Evolutionary conservation across 1,140 invertebrate species (phyloP), one percentile per base, ranked within the genome.

Genomic region (Leptinotarsa texana): DNA sequence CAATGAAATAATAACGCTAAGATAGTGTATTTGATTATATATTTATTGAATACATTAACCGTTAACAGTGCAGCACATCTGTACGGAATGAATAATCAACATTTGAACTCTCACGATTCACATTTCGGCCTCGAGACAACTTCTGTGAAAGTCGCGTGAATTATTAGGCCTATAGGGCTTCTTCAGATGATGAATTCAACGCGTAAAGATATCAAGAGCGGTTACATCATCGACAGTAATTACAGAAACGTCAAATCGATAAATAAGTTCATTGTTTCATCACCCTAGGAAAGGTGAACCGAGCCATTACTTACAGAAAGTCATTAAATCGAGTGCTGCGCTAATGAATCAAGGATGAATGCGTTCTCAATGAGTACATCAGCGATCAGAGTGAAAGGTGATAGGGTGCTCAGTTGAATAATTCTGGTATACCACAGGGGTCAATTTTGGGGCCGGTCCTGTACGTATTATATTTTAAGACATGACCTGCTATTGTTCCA

Each of bases 231-330:
- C 51, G 15, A 18, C n/a, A 18, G 15, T 57, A 57, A 57, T 57
- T 57, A 57, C 15, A 17, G 15, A 18, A 57, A 57, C 6, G 51
- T 57, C 51, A n/a, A 4, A 57, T 57, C 51, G 13, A 57, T 57
- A 57, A 57, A 57, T 57, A 57, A 57, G 51, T 57, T n/a, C 51
- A 57, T 57, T 57, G 51, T 57, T 57, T 57, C 51, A 57, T 57
- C 51, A 57, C 51, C 51, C 17, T 18, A 57, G 51, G 51, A 57
- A 57, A 57, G 51, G 51, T 57, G 51, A 57, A n/a, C 51, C 4
- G 6, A 57, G 51, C 51, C 51, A 18, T 57, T 57, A 57, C 13
- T 57, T 18, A n/a, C 3, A 57, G 51, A 57, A 18, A 57, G n/a
- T 15, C 51, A 57, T 57, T 57, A 17, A 57, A 57, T 57, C 1